Evolutionary conservation across 2,113 vertebrate genomes (phyloP).

Genomic region (Acrocephalus arundinaceus): DNA sequence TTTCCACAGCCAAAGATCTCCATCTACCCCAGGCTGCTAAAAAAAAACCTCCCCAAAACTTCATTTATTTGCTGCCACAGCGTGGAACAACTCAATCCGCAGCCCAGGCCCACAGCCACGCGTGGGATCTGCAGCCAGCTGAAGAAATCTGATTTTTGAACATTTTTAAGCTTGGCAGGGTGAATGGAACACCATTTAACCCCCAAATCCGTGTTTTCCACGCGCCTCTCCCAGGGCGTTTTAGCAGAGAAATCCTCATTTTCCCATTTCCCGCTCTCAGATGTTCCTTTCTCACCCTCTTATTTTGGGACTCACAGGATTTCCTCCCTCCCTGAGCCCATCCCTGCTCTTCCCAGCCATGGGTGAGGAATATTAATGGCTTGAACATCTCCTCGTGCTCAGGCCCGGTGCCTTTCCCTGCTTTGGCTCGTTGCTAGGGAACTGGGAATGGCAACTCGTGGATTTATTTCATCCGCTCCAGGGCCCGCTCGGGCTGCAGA

Average conservation of each 20-base stretch:
- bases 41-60: background rate
- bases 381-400: slow-evolving; percentile 62
- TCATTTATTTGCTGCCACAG: background rate
- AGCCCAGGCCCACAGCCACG: background rate
- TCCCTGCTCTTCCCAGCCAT: background rate
- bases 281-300: fast-evolving
- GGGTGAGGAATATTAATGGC: slow-evolving; percentile 76
- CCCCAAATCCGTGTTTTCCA: background rate
- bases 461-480: slow-evolving; percentile 58
- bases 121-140: background rate
- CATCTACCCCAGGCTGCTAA: too few relatives aligned
- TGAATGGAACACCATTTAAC: fast-evolving
- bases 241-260: background rate
- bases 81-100: background rate
- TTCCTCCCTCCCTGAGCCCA: background rate
- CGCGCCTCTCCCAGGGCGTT: fast-evolving
- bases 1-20: background rate
- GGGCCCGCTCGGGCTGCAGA: slow-evolving; percentile 47
- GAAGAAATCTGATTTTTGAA: background rate
- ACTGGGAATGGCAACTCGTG: slow-evolving; percentile 61
- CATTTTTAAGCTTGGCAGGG: background rate
- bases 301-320: background rate
- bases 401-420: slow-evolving; percentile 59
- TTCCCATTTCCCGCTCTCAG: background rate
- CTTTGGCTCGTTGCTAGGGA: slow-evolving; percentile 78